A percentile compares a stretch with the other conserved stretches of the same genome.
Conservation (phyloP, 2,888 invertebrate species). For the Cremastinae sp. region DNA sequence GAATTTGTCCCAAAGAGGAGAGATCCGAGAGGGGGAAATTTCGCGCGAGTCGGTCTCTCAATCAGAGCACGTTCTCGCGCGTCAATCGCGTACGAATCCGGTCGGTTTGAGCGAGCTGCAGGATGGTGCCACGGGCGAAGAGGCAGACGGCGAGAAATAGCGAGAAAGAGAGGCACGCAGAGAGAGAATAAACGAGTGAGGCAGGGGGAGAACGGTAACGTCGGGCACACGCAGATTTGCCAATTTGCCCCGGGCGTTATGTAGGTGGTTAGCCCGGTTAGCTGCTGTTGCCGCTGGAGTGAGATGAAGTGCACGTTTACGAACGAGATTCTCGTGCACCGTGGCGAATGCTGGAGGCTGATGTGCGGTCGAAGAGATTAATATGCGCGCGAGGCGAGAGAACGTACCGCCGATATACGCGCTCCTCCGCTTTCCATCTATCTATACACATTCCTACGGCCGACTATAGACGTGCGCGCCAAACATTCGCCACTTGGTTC, state of each 20-base stretch:
- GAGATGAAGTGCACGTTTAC: conserved; percentile 71
- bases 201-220: conserved; percentile 52
- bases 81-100: conserved; percentile 59
- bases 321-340: conserved; percentile 67
- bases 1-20: background rate
- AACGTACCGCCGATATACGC: conserved; percentile 31
- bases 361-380: conserved; percentile 79
- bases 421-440: conserved; percentile 60
- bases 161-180: background rate
- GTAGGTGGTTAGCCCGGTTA: conserved; percentile 70
- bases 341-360: conserved; percentile 69
- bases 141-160: conserved; percentile 21
- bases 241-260: conserved; percentile 76
- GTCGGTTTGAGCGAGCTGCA: conserved; percentile 41
- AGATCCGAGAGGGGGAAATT: background rate
- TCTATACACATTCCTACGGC: background rate
- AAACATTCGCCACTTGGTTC: conserved; percentile 12
- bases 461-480: background rate
- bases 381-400: conserved; percentile 76
- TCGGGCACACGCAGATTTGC: conserved; percentile 70
- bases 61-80: conserved; percentile 61
- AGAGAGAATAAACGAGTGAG: conserved; percentile 7
- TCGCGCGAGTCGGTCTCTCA: conserved; percentile 51
- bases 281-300: conserved; percentile 59
- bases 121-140: conserved; percentile 43